Conservation (phyloP, 2,113 vertebrate species). For the Delphinus delphis region DNA sequence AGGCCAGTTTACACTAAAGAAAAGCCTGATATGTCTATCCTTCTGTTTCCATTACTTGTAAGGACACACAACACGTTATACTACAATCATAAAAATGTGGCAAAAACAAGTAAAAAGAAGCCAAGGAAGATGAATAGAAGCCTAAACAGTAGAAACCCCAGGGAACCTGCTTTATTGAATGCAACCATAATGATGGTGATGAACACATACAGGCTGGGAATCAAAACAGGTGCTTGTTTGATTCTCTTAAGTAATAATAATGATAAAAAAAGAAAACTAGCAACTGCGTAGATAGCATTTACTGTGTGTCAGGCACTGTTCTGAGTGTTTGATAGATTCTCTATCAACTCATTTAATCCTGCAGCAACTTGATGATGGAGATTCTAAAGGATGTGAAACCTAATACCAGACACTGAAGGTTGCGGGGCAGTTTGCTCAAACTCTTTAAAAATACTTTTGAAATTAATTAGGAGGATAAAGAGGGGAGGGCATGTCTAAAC, state of each 20-base stretch:
- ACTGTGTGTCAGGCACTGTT: not conserved
- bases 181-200: not conserved
- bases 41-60: not conserved
- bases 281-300: not conserved
- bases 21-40: not conserved
- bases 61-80: not conserved
- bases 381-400: not conserved
- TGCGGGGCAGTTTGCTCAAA: not conserved
- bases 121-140: not conserved
- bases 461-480: not conserved
- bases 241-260: conserved; percentile 1
- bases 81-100: not conserved
- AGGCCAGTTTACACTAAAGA: not conserved
- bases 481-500: not conserved
- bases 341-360: not conserved
- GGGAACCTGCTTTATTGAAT: not conserved
- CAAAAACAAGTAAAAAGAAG: not conserved
- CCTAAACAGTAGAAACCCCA: not conserved
- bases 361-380: not conserved
- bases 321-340: not conserved
- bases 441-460: not conserved
- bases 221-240: not conserved
- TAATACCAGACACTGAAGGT: accelerated
- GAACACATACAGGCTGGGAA: not conserved
- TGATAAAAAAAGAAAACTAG: not conserved